Evolutionary conservation across 2,888 invertebrate genomes (phyloP), one percentile per base, ranked within the genome.

Genomic region (Campopleginae sp.): DNA sequence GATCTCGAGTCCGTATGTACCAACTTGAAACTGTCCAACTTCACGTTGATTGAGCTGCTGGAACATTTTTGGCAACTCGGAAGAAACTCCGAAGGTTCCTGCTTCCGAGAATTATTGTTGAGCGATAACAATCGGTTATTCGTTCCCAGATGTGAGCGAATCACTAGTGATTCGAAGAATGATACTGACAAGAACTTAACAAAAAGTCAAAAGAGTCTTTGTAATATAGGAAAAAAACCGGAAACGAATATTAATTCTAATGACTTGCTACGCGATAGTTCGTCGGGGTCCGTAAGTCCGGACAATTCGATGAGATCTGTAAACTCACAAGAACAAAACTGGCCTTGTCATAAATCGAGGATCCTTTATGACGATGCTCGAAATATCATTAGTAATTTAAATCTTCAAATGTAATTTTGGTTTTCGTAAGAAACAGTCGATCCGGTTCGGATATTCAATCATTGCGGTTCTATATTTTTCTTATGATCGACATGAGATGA

Each of bases 351-450:
- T 44, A 19, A 23, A 65, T 14, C 54, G 5, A 54, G 27, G 54
- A 38, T 66, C 14, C 17, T 63, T 68, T 82, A 58, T 17, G 80
- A 85, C 61, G 82, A 82, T 31, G 31, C 23, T 72, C 75, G 85
- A 48, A 82, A 85, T 7, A 23, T 82, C 61, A 85, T 85, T 23
- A 82, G 85, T 38, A 80, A 66, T 51, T 71, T 85, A 66, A 66
- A 85, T 46, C 65, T 85, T 54, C 23, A 38, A 42, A 38, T 17
- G 48, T 38, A 33, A 76, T 68, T 17, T 12, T 51, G 10, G 7
- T 38, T 54, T 42, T 19, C 19, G 46, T 12, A 54, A 58, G 5
- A 58, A 58, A 12, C 46, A n/a, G 23, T 42, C 8, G 8, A 8
- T 38, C 42, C 0, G 7, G 33, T 1, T 46, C 4, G 3, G 23